phyloP scores from a whole-genome alignment of 2,888 invertebrate species.

The Cryptus viduatorius region DNA sequence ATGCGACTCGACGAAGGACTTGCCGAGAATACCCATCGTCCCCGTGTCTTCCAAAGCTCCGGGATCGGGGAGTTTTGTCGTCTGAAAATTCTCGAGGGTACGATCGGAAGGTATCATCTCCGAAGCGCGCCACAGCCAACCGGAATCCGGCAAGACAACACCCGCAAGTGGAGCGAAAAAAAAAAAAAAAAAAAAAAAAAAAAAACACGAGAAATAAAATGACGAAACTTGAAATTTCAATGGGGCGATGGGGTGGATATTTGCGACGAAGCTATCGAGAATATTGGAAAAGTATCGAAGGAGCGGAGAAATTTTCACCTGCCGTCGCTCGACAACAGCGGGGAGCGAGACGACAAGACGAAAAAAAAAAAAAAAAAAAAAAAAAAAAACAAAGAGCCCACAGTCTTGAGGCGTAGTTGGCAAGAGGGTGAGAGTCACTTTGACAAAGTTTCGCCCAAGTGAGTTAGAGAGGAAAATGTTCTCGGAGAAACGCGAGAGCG shows the following conservation, averaged over 20 bases:
- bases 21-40: not conserved
- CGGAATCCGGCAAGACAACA: not conserved
- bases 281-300: slow-evolving; percentile 28
- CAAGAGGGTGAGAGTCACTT: not conserved
- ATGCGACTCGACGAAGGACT: not conserved
- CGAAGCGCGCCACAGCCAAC: not conserved
- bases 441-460: slow-evolving; percentile 17
- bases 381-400: not conserved
- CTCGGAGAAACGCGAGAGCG: not conserved
- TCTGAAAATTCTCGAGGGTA: not conserved
- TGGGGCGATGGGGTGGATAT: not conserved
- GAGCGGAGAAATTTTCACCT: slow-evolving; percentile 6
- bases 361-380: not conserved
- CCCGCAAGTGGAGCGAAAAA: not conserved
- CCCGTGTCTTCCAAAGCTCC: not conserved
- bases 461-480: slow-evolving; percentile 31
- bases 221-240: slow-evolving; percentile 20
- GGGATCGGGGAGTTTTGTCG: not conserved
- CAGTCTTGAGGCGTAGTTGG: not conserved
- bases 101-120: not conserved
- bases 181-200: not conserved
- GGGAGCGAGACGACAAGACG: not conserved
- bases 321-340: not conserved
- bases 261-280: slow-evolving; percentile 23
- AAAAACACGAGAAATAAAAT: not conserved